phyloP scores from a whole-genome alignment of 2,797 vertebrate species.

The Tokudaia tokunoshimensis region DNA sequence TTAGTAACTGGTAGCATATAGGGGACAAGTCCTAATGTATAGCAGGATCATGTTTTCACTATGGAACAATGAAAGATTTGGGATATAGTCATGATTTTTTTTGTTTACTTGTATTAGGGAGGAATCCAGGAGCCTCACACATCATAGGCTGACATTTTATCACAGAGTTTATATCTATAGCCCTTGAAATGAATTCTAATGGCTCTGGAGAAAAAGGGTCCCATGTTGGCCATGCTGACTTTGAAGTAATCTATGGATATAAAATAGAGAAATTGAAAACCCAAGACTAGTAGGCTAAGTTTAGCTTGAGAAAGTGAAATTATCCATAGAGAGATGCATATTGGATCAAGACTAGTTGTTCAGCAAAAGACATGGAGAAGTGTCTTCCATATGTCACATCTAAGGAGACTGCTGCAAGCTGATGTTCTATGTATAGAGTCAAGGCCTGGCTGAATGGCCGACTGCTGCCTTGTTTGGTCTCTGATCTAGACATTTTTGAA shows the following conservation, averaged over 20 bases:
- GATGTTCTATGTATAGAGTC: neutral
- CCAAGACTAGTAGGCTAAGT: neutral
- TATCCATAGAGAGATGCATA: neutral
- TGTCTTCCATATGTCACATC: neutral
- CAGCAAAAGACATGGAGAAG: constrained; percentile 2
- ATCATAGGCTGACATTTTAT: neutral
- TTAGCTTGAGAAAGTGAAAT: neutral
- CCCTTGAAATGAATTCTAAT: neutral
- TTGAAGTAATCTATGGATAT: neutral
- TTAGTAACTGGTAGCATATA: neutral
- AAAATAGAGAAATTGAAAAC: neutral
- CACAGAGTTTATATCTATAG: neutral
- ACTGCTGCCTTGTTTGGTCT: neutral
- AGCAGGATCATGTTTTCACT: neutral
- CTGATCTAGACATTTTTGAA: neutral
- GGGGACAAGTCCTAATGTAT: neutral
- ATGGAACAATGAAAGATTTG: neutral
- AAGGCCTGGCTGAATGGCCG: neutral
- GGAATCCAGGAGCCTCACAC: neutral
- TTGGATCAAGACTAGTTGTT: neutral
- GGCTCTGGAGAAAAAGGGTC: neutral
- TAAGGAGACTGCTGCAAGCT: neutral
- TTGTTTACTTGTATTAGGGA: neutral
- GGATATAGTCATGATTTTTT: neutral
- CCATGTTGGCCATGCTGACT: neutral